Conservation (phyloP, 2,888 invertebrate genomes). For the Scaptomyza cyrtandrae region DNA sequence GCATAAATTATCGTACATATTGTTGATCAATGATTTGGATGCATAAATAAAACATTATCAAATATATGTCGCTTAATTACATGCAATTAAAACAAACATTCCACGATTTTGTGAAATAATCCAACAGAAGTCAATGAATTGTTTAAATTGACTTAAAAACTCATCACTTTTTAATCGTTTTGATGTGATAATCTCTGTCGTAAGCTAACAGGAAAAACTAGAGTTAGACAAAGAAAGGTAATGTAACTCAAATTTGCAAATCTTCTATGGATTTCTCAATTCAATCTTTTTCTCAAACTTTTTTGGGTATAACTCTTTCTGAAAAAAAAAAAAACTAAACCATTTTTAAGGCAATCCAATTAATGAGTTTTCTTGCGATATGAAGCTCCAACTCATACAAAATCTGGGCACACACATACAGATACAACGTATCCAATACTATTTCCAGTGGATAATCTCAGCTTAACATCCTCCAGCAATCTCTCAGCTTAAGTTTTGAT, state of each 20-base stretch:
- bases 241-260: too few species aligned
- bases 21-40: constrained; percentile 45
- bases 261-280: not conserved
- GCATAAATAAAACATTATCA: constrained; percentile 70
- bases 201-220: too few species aligned
- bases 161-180: not conserved
- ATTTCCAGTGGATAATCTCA: constrained; percentile 42
- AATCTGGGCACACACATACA: not conserved
- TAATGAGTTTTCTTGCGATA: constrained; percentile 5
- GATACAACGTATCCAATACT: not conserved
- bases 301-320: not conserved
- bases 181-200: not conserved
- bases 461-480: constrained; percentile 38
- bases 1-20: constrained; percentile 64
- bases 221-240: too few species aligned
- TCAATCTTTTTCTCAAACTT: not conserved
- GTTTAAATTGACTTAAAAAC: constrained; percentile 1
- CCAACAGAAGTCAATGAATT: constrained; percentile 20
- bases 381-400: not conserved
- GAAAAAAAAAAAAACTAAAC: not conserved
- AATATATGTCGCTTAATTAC: constrained; percentile 63
- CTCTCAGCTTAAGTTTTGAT: constrained; percentile 39
- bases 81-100: constrained; percentile 62
- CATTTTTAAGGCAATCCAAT: not conserved
- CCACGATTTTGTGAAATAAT: constrained; percentile 12